Base-by-base conservation (phyloP, 2,888 invertebrate genomes). In the Brachyptera risi region DNA sequence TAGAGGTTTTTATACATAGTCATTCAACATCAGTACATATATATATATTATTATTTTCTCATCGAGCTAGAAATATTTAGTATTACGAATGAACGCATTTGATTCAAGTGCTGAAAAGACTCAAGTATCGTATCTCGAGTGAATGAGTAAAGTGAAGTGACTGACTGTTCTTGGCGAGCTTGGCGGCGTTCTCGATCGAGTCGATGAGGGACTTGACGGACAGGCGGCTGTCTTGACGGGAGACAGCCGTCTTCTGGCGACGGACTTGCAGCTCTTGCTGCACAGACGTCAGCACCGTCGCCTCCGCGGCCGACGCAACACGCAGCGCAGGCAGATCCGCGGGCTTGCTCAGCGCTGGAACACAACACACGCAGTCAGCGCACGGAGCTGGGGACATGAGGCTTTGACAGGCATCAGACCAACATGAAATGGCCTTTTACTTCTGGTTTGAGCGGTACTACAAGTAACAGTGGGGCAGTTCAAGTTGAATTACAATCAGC, bases 201-300 rank as follows among this genome's bases (percentile, higher is more conserved):
- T 94, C 92, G 64, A 96, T 94, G 27, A 96, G 78, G 57, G 90
- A 90, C 73, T 93, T 94, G 7, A 96, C 96, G 0, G 93, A 93
- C 56, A 93, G 80, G 31, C 91, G 81, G 23, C 90, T 90, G 71
- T 90, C 92, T 71, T 87, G 87, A 1, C 81, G 75, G 31, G 77
- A 71, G 58, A 82, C 73, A 47, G 76, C 78, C 13, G 79, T 78
- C 70, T 83, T 84, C 67, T 75, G 75, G 24, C 82, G 74, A 65
- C 84, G 72, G 65, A 81, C 72, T 78, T 38, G 61, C 71, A 84
- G 78, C 69, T 85, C 85, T 68, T 80, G 75, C 71, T 83, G 78
- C 51, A 81, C 75, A 65, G 81, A 77, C 66, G 76, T 77, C 57
- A 81, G 67, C 26, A 81, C 77, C 35, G 60, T 58, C 9, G 62